phyloP scores from a whole-genome alignment of 2,888 invertebrate species.

The Gymnosoma rotundatum region DNA sequence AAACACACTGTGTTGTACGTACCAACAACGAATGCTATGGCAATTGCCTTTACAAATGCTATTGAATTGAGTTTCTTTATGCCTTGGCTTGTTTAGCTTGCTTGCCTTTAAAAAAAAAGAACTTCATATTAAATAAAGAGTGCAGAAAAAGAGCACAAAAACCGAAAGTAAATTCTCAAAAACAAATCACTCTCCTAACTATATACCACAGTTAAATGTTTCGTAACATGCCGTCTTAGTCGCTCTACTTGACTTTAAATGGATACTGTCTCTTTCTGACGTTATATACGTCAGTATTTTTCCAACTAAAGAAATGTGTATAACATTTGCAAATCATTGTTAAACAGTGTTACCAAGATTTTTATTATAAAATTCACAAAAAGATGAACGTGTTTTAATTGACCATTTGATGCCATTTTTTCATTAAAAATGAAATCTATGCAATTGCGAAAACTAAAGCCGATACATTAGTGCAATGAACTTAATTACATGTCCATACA shows the following conservation, averaged over 20 bases:
- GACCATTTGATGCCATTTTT: no score
- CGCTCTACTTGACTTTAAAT: neutral
- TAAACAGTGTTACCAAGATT: slow-evolving; percentile 42
- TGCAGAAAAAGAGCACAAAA: slow-evolving; percentile 50
- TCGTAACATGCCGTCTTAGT: slow-evolving; percentile 16
- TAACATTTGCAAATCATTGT: slow-evolving; percentile 65
- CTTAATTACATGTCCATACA: no score
- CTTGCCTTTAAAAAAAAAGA: slow-evolving; percentile 63
- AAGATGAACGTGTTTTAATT: no score
- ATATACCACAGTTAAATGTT: neutral
- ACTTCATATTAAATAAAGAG: slow-evolving; percentile 62
- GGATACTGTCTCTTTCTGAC: slow-evolving; percentile 37
- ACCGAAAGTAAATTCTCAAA: slow-evolving; percentile 21
- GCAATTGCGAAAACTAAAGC: no score
- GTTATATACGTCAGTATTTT: slow-evolving; percentile 68
- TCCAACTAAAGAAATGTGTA: slow-evolving; percentile 62
- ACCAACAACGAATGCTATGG: slow-evolving; percentile 80
- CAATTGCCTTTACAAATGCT: slow-evolving; percentile 78
- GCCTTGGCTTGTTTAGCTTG: slow-evolving; percentile 73
- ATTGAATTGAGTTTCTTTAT: slow-evolving; percentile 80
- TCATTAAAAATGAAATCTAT: no score
- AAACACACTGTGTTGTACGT: slow-evolving; percentile 79
- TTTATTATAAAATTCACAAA: neutral
- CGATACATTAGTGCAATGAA: no score
- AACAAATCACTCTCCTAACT: slow-evolving; percentile 29